Conservation (phyloP, 1,140 invertebrate genomes). For the Diorhabda sublineata region DNA sequence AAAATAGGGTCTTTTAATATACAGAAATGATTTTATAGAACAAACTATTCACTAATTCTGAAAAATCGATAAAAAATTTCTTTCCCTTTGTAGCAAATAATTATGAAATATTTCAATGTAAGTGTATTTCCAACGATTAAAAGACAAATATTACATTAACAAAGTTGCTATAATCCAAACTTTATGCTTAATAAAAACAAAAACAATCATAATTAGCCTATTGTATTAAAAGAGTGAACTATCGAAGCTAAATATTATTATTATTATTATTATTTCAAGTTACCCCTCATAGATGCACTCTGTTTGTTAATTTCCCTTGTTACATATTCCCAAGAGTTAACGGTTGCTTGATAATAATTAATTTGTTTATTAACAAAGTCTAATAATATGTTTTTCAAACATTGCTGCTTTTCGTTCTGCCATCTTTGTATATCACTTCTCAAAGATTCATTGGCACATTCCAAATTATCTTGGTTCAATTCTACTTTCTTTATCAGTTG, state of each 20-base stretch:
- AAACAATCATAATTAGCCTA: too few relatives aligned
- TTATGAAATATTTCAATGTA: too few relatives aligned
- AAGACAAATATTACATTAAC: too few relatives aligned
- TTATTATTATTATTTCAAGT: constrained; percentile 32
- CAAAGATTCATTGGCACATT: constrained; percentile 69
- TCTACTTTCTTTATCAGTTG: constrained; percentile 56
- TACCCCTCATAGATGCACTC: constrained; percentile 23
- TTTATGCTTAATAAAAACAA: too few relatives aligned
- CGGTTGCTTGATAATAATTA: constrained; percentile 62
- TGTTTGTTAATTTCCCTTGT: constrained; percentile 34
- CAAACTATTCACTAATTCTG: too few relatives aligned
- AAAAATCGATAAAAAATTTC: too few relatives aligned
- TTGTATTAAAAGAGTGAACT: too few relatives aligned
- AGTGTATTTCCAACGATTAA: too few relatives aligned
- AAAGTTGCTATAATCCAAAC: too few relatives aligned
- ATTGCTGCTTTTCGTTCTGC: constrained; percentile 64
- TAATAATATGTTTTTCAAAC: constrained; percentile 63
- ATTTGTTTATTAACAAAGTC: constrained; percentile 67
- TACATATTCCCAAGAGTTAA: constrained; percentile 56
- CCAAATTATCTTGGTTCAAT: constrained; percentile 61
- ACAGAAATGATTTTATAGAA: too few relatives aligned
- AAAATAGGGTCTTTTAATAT: too few relatives aligned
- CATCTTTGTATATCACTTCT: constrained; percentile 68
- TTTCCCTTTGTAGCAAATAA: too few relatives aligned
- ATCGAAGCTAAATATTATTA: constrained; percentile 10